Conservation (phyloP, 2,888 invertebrate species). For the Plusia festucae region DNA sequence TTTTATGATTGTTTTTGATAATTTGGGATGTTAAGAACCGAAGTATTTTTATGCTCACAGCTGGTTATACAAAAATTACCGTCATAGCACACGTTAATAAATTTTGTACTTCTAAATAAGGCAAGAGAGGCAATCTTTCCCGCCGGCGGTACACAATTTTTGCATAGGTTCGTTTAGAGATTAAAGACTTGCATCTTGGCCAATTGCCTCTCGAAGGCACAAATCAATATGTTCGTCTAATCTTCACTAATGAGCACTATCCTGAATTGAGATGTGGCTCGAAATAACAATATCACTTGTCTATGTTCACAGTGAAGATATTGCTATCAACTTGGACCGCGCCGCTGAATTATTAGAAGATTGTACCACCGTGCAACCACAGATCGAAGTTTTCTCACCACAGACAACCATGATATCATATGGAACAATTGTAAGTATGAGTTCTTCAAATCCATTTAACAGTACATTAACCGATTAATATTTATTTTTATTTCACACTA, state of each 20-base stretch:
- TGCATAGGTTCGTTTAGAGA: no score
- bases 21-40: no score
- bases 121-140: no score
- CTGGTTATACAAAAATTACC: no score
- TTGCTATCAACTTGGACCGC: slow-evolving; percentile 40
- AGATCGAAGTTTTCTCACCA: slow-evolving; percentile 38
- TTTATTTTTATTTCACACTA: neutral
- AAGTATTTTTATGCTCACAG: no score
- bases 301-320: slow-evolving; percentile 42
- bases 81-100: no score
- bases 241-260: neutral
- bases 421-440: slow-evolving; percentile 46
- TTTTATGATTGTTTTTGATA: no score
- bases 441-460: no score
- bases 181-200: no score
- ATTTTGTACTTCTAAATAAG: no score
- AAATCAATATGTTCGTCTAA: neutral
- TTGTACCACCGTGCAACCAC: slow-evolving; percentile 18
- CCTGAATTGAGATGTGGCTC: neutral
- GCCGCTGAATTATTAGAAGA: slow-evolving; percentile 36
- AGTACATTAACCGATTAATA: neutral
- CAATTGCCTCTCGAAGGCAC: no score
- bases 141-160: no score
- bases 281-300: neutral
- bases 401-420: slow-evolving; percentile 23